phyloP scores from a whole-genome alignment of 2,797 vertebrate genomes.

The Xenentodon cancila region DNA sequence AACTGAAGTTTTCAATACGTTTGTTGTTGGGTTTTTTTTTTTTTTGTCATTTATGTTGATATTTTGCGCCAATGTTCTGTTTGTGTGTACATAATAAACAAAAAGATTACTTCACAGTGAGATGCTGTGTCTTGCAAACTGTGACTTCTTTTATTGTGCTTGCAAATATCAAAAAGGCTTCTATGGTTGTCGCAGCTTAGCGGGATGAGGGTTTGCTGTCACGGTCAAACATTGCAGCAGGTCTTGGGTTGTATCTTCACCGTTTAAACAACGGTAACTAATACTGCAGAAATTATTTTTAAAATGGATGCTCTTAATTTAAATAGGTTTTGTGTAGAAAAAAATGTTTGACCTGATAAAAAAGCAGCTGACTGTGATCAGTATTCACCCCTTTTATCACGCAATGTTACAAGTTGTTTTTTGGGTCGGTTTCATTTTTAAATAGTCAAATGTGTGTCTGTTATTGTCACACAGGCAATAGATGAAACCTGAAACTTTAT shows the following conservation, averaged over 20 bases:
- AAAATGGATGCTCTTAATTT: too few relatives aligned
- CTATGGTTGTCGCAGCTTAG: too few relatives aligned
- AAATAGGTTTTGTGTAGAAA: neutral
- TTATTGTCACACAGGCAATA: neutral
- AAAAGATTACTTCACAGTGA: constrained; percentile 20
- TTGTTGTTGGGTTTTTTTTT: constrained; percentile 13
- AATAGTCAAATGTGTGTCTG: neutral
- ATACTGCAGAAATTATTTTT: too few relatives aligned
- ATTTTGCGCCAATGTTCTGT: constrained; percentile 19
- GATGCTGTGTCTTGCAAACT: constrained; percentile 29
- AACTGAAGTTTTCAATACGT: constrained; percentile 6
- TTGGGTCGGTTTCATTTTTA: neutral
- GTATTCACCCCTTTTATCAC: too few relatives aligned
- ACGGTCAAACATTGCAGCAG: too few relatives aligned
- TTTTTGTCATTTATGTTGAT: constrained; percentile 27
- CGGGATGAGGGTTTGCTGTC: too few relatives aligned
- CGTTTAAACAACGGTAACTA: too few relatives aligned
- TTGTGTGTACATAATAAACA: constrained; percentile 74
- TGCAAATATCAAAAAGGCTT: neutral
- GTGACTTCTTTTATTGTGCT: neutral
- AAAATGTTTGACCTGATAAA: neutral
- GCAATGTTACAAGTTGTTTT: too few relatives aligned
- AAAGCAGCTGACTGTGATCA: neutral
- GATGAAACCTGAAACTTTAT: neutral
- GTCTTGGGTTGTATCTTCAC: too few relatives aligned